Conservation (phyloP, 2,888 invertebrate genomes). For the Chamaedrilus cognettii region DNA sequence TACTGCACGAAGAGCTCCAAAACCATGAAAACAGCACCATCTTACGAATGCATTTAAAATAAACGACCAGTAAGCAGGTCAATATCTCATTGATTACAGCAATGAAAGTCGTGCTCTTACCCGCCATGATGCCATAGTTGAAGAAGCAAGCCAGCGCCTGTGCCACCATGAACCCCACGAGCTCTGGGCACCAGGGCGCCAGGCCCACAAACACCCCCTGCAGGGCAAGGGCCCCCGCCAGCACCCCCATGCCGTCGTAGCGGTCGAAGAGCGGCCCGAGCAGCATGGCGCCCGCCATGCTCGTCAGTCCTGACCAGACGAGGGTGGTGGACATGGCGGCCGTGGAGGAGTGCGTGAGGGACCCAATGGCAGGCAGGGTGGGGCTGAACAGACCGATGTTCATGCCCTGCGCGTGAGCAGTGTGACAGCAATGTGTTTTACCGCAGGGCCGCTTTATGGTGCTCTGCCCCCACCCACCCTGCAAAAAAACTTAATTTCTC, state of each 20-base stretch:
- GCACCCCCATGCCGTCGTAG: slow-evolving; percentile 12
- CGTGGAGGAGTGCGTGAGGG: slow-evolving; percentile 7
- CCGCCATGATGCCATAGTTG: slow-evolving; percentile 18
- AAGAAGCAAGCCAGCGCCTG: slow-evolving; percentile 9
- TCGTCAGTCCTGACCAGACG: slow-evolving; percentile 18
- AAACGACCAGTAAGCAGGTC: too few species aligned
- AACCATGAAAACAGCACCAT: too few species aligned
- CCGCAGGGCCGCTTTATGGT: too few species aligned
- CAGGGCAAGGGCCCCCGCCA: background rate
- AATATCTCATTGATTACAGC: too few species aligned
- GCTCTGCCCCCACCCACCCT: too few species aligned
- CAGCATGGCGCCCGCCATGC: slow-evolving; percentile 15
- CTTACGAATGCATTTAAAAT: too few species aligned
- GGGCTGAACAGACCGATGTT: slow-evolving; percentile 21
- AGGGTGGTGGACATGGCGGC: slow-evolving; percentile 25
- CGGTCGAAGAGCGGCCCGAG: slow-evolving; percentile 25
- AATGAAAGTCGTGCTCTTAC: too few species aligned
- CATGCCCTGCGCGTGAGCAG: slow-evolving; percentile 20
- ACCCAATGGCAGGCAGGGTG: slow-evolving; percentile 20
- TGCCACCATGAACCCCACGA: slow-evolving; percentile 11
- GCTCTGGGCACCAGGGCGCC: slow-evolving; percentile 12
- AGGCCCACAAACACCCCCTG: slow-evolving; percentile 16
- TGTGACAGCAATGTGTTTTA: too few species aligned
- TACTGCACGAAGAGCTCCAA: too few species aligned
- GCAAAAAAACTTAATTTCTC: too few species aligned